Evolutionary conservation across 2,797 vertebrate species (phyloP).

Genomic region (Intellagama lesueurii): DNA sequence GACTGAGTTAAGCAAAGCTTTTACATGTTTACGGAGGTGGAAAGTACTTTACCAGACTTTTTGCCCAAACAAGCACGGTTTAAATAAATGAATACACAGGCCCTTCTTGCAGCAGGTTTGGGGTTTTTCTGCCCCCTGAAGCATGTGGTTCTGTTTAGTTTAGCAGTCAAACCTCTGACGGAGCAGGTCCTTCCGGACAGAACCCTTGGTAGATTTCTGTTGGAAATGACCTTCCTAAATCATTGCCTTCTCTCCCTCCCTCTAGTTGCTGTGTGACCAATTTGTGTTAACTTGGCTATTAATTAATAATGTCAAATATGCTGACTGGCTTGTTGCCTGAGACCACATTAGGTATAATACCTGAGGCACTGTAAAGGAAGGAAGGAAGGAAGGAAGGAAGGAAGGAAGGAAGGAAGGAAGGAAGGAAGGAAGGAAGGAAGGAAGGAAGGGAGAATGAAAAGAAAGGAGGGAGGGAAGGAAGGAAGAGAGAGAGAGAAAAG

Average conservation of each 20-base stretch:
- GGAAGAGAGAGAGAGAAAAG: too few relatives aligned
- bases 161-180: neutral
- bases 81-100: neutral
- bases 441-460: neutral
- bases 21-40: neutral
- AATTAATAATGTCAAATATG: fast-evolving
- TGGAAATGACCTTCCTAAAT: fast-evolving
- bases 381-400: too few relatives aligned
- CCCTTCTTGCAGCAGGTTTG: neutral
- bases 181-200: neutral
- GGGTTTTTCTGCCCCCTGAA: too few relatives aligned
- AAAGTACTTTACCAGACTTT: neutral
- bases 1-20: too few relatives aligned
- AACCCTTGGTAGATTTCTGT: neutral
- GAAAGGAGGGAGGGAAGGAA: too few relatives aligned
- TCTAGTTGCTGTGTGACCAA: neutral
- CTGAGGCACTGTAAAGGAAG: neutral
- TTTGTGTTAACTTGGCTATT: neutral
- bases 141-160: neutral
- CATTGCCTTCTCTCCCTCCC: fast-evolving
- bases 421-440: too few relatives aligned
- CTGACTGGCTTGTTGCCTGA: fast-evolving
- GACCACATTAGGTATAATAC: fast-evolving
- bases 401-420: too few relatives aligned
- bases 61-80: neutral